Base-by-base conservation (phyloP, 1,140 invertebrate genomes). In the Drosophila kepulauana region DNA sequence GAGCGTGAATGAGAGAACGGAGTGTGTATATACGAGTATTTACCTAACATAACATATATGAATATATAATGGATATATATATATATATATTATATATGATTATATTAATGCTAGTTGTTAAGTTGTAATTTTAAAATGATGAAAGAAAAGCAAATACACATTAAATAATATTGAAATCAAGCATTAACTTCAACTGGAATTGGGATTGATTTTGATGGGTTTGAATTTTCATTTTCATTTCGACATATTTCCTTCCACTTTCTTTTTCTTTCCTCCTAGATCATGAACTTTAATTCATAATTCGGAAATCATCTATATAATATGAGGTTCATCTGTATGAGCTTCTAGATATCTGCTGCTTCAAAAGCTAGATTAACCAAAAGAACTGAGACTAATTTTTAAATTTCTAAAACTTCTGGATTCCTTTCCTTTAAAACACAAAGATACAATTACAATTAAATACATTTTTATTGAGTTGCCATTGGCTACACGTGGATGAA, bases 121-220 rank as follows among this genome's bases (percentile, higher is more conserved):
- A 88, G 84, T 58, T 84, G 84, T 88, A 88, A 81, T 89, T 88
- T 88, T 25, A 84, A 88, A 88, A 88, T 72, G 82, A 87, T 88
- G 81, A 79, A 88, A 88, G 74, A 87, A 88, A 82, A 88, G 84
- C 84, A 87, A 87, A 87, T 88, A 87, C 76, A 87, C 77, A 88
- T 88, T 78, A 78, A 91, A 87, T 74, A 81, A 87, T 77, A 91
- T 78, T 78, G 67, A 80, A 87, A 67, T 68, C 63, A 65, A 82
- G 77, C 41, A 41, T n/a, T 63, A 68, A 66, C 25, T 58, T 10
- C 2, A 38, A 38, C 13, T 35, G 66, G 51, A 5, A 41, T 48
- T 54, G 51, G 38, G 57, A 48, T 68, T 74, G 10, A 52, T 38
- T 38, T 33, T 38, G 1, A 38, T 10, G 1, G 35, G 7, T 38